Evolutionary conservation across 2,797 vertebrate species (phyloP), one percentile per base, ranked within the genome.

Genomic region (Liasis olivaceus): DNA sequence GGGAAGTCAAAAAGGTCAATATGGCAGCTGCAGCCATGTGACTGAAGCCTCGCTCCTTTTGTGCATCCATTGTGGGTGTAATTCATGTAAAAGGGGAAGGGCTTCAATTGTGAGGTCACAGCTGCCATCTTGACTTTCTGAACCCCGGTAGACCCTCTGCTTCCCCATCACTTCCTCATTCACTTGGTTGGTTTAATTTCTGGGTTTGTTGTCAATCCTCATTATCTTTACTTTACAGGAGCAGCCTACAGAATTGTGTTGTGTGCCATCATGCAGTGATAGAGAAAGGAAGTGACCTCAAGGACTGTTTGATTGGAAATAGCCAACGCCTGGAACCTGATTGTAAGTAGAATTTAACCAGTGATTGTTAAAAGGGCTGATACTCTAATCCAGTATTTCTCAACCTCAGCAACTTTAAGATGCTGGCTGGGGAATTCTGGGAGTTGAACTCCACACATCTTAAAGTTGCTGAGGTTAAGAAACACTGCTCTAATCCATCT

Each of bases 241-340:
- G 99, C 97, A 99, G 95, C 96, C 98, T 99, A 96, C 98, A 98
- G 88, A 98, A 98, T 96, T 98, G 99, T 2, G 98, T 99, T 95
- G 98, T 99, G 97, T 99, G 99, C 96, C 99, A 98, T 95, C 98
- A 98, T 0, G 99, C 98, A 0, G 96, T 99, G 81, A 98, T 99
- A 90, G 98, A 99, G 94, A 98, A 98, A 93, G 99, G 99, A 91
- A 98, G 98, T 4, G 99, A 99, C 95, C 98, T 99, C 94, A 99
- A 98, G 94, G 98, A 99, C 97, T 99, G 99, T 95, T 98, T 99
- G 93, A 98, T 99, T 96, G 99, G 99, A 93, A 98, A 97, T 0
- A 98, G 98, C 91, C 99, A 99, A 95, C 97, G 89, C 62, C 98
- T 99, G 77, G 98, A 99, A 95, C 93, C 98, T 89, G 98, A 97